A percentile compares a stretch with the other conserved stretches of the same genome.
These are phyloP conservation scores for Drosophila barbarae DNA, from an alignment of 2,888 invertebrate species.

Conservation along the genomic window DNA sequence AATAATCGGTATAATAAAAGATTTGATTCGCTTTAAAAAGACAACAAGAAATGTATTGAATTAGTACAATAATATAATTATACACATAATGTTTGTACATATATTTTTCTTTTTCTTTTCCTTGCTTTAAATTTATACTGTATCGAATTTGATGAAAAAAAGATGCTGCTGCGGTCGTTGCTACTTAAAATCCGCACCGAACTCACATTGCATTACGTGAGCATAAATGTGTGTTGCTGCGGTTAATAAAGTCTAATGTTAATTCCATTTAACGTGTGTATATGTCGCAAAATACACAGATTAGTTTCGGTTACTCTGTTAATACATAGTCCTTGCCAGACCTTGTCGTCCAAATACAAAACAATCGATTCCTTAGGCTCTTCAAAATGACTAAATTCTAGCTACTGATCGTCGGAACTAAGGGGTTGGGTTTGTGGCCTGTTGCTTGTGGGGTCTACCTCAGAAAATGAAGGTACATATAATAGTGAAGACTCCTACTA, in stretches of 20 bases:
- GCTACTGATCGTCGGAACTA: conserved; percentile 18
- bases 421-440: background rate
- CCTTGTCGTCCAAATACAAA: conserved; percentile 12
- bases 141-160: conserved; percentile 28
- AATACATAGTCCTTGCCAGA: conserved; percentile 3
- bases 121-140: conserved; percentile 14
- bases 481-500: conserved; percentile 4
- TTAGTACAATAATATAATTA: conserved; percentile 42
- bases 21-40: conserved; percentile 29
- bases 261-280: conserved; percentile 11
- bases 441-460: conserved; percentile 2
- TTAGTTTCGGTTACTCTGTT: conserved; percentile 17
- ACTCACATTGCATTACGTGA: conserved; percentile 1
- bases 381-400: conserved; percentile 23
- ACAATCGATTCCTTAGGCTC: conserved; percentile 16
- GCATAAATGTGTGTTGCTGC: conserved; percentile 3
- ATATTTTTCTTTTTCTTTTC: background rate
- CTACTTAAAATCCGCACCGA: conserved; percentile 10
- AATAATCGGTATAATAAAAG: conserved; percentile 21
- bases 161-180: conserved; percentile 8
- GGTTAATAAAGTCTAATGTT: conserved; percentile 22
- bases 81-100: conserved; percentile 39
- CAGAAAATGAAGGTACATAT: conserved; percentile 1
- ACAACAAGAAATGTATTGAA: conserved; percentile 46
- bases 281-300: conserved; percentile 24